A percentile compares a stretch with the other conserved stretches of the same genome.
phyloP scores from a whole-genome alignment of 2,113 vertebrate species.

The Agapornis roseicollis region DNA sequence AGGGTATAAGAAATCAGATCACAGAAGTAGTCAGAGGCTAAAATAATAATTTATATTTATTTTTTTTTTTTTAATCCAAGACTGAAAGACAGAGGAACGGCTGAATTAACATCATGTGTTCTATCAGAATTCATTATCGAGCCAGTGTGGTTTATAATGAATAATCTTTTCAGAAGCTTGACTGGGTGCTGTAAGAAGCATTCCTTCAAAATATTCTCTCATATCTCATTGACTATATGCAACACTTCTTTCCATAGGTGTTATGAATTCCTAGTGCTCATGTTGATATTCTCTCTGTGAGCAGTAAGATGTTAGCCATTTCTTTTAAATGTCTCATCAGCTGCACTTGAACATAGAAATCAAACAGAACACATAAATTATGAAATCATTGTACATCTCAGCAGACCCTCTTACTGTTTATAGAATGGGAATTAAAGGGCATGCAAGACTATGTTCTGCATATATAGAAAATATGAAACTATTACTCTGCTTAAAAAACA shows the following conservation, averaged over 20 bases:
- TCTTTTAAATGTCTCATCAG: constrained; percentile 20
- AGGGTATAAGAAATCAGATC: constrained; percentile 79
- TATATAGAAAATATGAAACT: not conserved
- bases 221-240: not conserved
- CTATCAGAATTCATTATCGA: constrained; percentile 7
- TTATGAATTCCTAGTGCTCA: not conserved
- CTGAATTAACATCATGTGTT: not conserved
- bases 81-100: not conserved
- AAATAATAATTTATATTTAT: not conserved
- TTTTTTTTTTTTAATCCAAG: not conserved
- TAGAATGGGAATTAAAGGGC: not conserved
- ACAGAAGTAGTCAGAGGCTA: constrained; percentile 38
- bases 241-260: not conserved
- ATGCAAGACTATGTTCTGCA: not conserved
- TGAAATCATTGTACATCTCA: not conserved
- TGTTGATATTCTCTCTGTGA: not conserved
- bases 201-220: constrained; percentile 1
- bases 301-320: not conserved
- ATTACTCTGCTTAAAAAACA: not conserved
- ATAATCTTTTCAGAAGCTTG: not conserved
- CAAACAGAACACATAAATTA: not conserved
- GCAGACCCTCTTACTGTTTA: not conserved
- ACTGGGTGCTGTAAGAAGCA: not conserved
- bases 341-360: not conserved
- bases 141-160: not conserved